Evolutionary conservation across 2,888 invertebrate species (phyloP), one percentile per base, ranked within the genome.

Genomic region (Bellardia bayeri): DNA sequence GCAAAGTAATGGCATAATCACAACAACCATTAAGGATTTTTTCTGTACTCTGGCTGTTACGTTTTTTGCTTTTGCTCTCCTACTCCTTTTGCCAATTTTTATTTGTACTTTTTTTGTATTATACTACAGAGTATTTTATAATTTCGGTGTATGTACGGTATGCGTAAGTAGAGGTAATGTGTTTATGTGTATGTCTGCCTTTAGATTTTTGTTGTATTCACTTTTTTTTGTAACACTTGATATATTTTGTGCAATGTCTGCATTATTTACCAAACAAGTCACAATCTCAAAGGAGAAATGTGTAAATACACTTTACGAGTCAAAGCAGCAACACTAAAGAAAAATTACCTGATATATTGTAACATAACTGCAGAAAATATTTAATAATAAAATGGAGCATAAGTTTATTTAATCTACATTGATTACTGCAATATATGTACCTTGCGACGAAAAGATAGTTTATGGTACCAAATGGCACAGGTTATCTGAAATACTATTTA

Each of bases 221-320:
- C 40, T 23, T 66, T 37, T 75, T 64, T 5, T n/a, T 75, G 33
- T 45, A 42, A 33, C 16, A 30, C 58, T 75, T 78, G 74, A 49
- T 82, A 82, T 33, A 75, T 69, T 71, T 87, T 82, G 78, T 87
- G 87, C 87, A 82, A 68, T 78, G 82, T 87, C 85, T 87, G 87
- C 87, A 85, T 87, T 87, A 87, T 85, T 87, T 87, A 87, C 84
- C 58, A 63, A 76, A 78, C 66, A 84, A 76, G 71, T 87, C 66
- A 83, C 61, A 71, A 58, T 80, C 74, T 74, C 84, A 79, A 54
- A 74, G 79, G 79, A 75, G 61, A 54, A 69, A 63, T 75, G 79
- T 68, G 54, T 63, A 75, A 75, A 80, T 68, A 80, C 30, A 61
- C 64, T 66, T 68, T 66, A 79, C 14, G 51, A 58, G 30, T 42